Percentiles rank a stretch among this genome's conserved stretches.
These are phyloP conservation scores for Pristiophorus japonicus DNA, from an alignment of 2,113 vertebrate genomes.

Conservation along the genomic window DNA sequence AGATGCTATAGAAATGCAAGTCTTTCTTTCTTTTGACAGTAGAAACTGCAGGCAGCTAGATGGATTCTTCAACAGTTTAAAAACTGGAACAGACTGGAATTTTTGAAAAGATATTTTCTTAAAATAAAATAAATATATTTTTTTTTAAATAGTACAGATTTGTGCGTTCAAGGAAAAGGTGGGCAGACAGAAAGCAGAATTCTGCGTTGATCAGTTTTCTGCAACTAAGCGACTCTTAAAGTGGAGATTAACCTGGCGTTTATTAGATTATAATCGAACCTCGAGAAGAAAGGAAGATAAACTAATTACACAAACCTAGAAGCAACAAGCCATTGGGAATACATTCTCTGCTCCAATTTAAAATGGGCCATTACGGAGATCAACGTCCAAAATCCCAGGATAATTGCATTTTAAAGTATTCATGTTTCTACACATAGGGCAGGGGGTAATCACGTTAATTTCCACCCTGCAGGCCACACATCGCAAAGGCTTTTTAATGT, in stretches of 20 bases:
- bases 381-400: neutral
- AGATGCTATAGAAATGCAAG: too few species aligned
- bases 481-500: neutral
- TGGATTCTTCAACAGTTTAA: neutral
- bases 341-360: neutral
- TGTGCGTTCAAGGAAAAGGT: neutral
- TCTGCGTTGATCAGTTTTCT: neutral
- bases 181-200: neutral
- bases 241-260: neutral
- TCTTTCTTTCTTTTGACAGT: too few species aligned
- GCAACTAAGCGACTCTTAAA: neutral
- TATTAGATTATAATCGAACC: neutral
- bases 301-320: neutral
- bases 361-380: constrained; percentile 14
- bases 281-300: neutral
- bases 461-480: neutral
- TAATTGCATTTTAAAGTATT: constrained; percentile 18
- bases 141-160: neutral
- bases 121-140: too few species aligned
- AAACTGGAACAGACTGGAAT: neutral
- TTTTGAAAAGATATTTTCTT: neutral
- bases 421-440: neutral
- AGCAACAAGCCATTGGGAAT: neutral
- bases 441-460: constrained; percentile 6
- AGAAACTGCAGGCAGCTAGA: neutral